Evolutionary conservation across 2,888 invertebrate genomes (phyloP).

Genomic region (Lithophane socia): DNA sequence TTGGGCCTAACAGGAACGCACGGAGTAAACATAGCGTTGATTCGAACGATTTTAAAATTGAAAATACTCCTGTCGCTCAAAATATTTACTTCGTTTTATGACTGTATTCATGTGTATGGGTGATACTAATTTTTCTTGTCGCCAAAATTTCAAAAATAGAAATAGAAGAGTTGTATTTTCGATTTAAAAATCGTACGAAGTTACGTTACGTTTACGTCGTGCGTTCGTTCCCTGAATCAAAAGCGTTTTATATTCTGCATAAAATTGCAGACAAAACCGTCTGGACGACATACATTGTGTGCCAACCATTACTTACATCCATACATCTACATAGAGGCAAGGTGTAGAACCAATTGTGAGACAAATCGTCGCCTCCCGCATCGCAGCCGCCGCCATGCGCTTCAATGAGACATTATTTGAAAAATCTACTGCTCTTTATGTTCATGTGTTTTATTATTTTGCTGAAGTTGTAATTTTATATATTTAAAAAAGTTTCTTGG

Average conservation of each 20-base stretch:
- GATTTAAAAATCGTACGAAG: neutral
- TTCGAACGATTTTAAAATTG: too few relatives aligned
- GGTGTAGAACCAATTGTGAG: slow-evolving; percentile 62
- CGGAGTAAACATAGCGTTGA: too few relatives aligned
- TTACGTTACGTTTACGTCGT: neutral
- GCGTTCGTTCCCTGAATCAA: neutral
- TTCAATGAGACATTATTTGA: slow-evolving; percentile 58
- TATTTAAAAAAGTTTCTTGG: neutral
- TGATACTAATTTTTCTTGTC: too few relatives aligned
- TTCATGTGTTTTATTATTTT: slow-evolving; percentile 8
- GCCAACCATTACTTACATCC: slow-evolving; percentile 39
- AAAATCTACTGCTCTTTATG: slow-evolving; percentile 20
- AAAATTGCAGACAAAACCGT: slow-evolving; percentile 21
- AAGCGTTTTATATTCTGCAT: slow-evolving; percentile 22
- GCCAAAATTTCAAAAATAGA: too few relatives aligned
- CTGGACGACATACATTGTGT: slow-evolving; percentile 23
- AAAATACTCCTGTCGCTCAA: neutral
- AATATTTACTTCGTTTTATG: neutral
- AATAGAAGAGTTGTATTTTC: neutral
- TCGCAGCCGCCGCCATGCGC: slow-evolving; percentile 41
- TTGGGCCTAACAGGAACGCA: too few relatives aligned
- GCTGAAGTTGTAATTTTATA: neutral
- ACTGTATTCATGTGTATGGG: neutral
- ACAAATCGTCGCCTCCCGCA: slow-evolving; percentile 63
- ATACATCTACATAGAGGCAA: slow-evolving; percentile 38